Conservation (phyloP, 2,797 vertebrate species). For the Poecilia picta region DNA sequence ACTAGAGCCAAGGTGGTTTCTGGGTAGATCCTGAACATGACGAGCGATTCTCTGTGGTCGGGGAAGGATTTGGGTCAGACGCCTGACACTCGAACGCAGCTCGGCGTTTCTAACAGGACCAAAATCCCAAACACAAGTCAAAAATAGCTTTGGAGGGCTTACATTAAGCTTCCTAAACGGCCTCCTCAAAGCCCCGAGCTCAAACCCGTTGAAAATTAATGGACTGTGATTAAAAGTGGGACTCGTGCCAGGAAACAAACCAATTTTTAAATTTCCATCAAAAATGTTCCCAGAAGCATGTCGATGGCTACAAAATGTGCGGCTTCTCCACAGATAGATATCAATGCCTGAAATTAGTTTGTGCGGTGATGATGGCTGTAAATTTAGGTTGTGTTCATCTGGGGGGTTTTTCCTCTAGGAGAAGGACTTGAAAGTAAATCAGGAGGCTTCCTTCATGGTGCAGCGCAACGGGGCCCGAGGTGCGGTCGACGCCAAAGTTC, state of each 20-base stretch:
- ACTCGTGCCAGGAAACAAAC: background rate
- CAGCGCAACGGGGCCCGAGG: constrained; percentile 92
- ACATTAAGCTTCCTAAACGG: background rate
- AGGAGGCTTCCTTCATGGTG: constrained; percentile 93
- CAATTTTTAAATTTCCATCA: background rate
- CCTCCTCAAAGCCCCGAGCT: background rate
- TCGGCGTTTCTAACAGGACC: background rate
- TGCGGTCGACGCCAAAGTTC: constrained; percentile 91
- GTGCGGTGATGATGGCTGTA: background rate
- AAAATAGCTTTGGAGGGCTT: background rate
- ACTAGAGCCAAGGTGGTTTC: background rate
- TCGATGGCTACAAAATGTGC: background rate
- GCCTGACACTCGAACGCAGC: background rate
- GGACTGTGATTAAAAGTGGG: background rate
- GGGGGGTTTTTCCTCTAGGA: constrained; percentile 78
- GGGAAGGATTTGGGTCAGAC: background rate
- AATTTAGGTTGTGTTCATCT: constrained; percentile 23
- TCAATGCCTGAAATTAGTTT: background rate
- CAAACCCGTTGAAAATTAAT: background rate
- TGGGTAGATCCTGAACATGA: background rate
- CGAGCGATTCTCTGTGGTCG: background rate
- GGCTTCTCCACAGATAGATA: background rate
- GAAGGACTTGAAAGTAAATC: constrained; percentile 91
- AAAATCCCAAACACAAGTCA: background rate
- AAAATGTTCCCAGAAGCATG: background rate